Percentiles rank a stretch among this genome's conserved stretches.
These are phyloP conservation scores for Byasa hedistus DNA, from an alignment of 2,888 invertebrate species.

Conservation along the genomic window DNA sequence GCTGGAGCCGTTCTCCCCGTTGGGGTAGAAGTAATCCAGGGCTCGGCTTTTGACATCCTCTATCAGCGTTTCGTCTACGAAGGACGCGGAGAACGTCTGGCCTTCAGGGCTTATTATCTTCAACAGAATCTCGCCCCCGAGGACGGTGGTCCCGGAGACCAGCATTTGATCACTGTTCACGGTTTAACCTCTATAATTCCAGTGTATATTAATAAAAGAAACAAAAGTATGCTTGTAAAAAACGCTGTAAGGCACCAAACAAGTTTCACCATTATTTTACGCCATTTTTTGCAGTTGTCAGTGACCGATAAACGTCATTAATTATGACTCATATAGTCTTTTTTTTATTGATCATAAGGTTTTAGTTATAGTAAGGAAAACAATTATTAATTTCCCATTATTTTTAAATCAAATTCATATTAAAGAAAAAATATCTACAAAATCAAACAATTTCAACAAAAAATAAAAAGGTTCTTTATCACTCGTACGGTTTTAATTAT, in stretches of 20 bases:
- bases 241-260: constrained; percentile 47
- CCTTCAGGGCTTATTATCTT: constrained; percentile 71
- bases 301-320: not conserved
- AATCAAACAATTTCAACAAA: too few relatives aligned
- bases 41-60: constrained; percentile 69
- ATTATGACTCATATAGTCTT: not conserved
- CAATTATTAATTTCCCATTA: too few relatives aligned
- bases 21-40: constrained; percentile 65
- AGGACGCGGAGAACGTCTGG: constrained; percentile 56
- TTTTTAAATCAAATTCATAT: too few relatives aligned
- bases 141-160: constrained; percentile 57
- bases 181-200: constrained; percentile 35
- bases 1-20: constrained; percentile 58
- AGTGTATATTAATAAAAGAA: constrained; percentile 44
- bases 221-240: constrained; percentile 52
- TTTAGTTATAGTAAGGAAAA: not conserved
- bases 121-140: constrained; percentile 51
- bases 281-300: constrained; percentile 36
- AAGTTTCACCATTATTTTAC: constrained; percentile 54
- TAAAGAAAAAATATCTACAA: too few relatives aligned
- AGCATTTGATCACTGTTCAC: constrained; percentile 55
- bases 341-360: not conserved
- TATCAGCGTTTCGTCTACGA: constrained; percentile 62
- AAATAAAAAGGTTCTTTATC: too few relatives aligned
- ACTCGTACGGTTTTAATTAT: too few relatives aligned